These are phyloP conservation scores for Oxyura jamaicensis DNA, from an alignment of 2,113 vertebrate species.

Conservation along the genomic window DNA sequence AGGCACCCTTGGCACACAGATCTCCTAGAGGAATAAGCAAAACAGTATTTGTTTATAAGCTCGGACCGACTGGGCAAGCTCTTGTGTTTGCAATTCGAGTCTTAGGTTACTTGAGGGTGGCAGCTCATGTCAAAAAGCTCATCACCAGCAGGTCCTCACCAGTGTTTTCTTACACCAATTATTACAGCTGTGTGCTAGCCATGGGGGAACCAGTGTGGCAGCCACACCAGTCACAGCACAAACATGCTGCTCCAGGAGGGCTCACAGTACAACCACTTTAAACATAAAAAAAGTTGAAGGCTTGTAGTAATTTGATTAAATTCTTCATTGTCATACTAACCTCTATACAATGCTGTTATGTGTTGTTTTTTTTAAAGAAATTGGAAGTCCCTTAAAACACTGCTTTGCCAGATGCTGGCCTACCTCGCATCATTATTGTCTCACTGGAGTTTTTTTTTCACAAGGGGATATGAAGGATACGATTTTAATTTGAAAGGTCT, in stretches of 20 bases:
- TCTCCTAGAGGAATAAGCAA: background rate
- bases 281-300: background rate
- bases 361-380: rapidly evolving
- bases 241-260: background rate
- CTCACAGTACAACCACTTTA: background rate
- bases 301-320: background rate
- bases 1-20: background rate
- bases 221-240: background rate
- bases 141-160: background rate
- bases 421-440: background rate
- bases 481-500: constrained; percentile 5
- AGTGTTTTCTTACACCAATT: background rate
- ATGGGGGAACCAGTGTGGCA: background rate
- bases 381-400: background rate
- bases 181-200: background rate
- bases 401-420: background rate
- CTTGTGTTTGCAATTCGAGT: background rate
- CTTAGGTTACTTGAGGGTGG: background rate
- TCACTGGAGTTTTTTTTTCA: background rate
- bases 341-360: background rate
- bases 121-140: background rate
- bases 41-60: background rate
- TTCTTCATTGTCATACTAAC: background rate
- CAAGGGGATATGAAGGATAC: background rate
- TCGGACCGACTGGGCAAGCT: background rate